These are phyloP conservation scores for Globodera ellingtonae DNA, from an alignment of 1,140 invertebrate genomes.

Conservation along the genomic window DNA sequence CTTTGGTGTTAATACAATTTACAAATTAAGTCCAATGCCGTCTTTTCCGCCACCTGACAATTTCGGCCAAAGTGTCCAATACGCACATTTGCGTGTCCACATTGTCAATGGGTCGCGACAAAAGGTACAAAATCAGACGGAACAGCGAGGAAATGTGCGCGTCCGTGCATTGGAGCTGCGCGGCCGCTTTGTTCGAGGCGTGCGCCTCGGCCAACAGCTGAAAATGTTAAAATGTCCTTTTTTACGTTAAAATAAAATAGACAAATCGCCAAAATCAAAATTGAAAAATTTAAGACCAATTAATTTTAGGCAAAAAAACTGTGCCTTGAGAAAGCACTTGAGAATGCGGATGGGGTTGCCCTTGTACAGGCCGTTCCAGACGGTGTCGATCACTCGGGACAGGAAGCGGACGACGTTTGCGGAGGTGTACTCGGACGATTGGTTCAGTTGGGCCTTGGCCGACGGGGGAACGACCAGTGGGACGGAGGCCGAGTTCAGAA, in stretches of 20 bases:
- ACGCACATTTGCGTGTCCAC: constrained; percentile 65
- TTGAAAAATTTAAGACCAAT: too few species aligned
- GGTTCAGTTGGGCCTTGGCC: constrained; percentile 80
- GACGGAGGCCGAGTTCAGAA: constrained; percentile 74
- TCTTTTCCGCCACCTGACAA: constrained; percentile 35
- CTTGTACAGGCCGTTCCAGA: constrained; percentile 82
- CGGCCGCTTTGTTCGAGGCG: constrained; percentile 47
- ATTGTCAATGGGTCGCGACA: constrained; percentile 85
- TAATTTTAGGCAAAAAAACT: too few species aligned
- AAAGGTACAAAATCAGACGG: constrained; percentile 85
- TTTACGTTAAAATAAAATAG: too few species aligned
- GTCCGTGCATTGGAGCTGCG: constrained; percentile 69
- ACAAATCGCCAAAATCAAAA: background rate
- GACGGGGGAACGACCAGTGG: constrained; percentile 79
- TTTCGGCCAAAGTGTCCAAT: constrained; percentile 56
- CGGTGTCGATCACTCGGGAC: constrained; percentile 88
- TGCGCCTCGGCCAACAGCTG: constrained; percentile 45
- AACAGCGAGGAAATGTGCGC: constrained; percentile 79
- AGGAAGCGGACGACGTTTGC: constrained; percentile 74
- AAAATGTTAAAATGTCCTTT: background rate
- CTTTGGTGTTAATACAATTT: background rate
- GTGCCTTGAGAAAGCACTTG: constrained; percentile 59
- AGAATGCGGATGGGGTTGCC: constrained; percentile 66
- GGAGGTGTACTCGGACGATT: constrained; percentile 67
- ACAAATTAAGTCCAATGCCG: background rate